Evolutionary conservation across 2,113 vertebrate species (phyloP), one percentile per base, ranked within the genome.

Genomic region (Thermophis baileyi): DNA sequence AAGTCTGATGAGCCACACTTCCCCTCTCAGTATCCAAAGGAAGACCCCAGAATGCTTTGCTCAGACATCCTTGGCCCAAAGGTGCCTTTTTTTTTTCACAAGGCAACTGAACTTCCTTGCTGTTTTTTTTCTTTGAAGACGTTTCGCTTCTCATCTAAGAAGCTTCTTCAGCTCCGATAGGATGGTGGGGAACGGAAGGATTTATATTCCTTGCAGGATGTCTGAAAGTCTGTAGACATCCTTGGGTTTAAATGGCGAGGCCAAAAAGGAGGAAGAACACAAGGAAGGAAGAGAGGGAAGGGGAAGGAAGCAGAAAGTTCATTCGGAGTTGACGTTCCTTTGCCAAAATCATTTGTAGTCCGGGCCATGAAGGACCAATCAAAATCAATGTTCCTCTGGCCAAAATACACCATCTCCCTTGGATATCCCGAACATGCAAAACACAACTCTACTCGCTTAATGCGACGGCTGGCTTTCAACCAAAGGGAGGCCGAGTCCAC

Each of bases 271-370:
- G 27, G 49, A 60, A 30, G 2, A 11, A 30, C 0, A 6, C 20
- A 46, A 6, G 54, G 16, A 30, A 24, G 89, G 8, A 12, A 18
- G 55, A 6, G 53, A 10, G 27, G 14, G 4, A 40, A 46, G 63
- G 3, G 63, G 54, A 14, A 49, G 50, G 24, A 53, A 69, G 11
- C 24, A 69, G 55, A 50, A 57, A 93, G 92, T 93, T 92, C 92
- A 92, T 35, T 35, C 92, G 85, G 63, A 92, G 92, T 92, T 93
- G 85, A 93, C 69, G 40, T 93, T 93, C 88, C 69, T 7, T 30
- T 16, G 55, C 91, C 85, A 60, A 88, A 92, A 92, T 35, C 46
- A 53, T 55, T n/a, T 25, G 49, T 49, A 46, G 57, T 85, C 46
- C 53, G 49, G 69, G 88, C 63, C 87, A 57, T 8, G 20, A 5